phyloP scores from a whole-genome alignment of 2,113 vertebrate genomes.

The Coryphaenoides rupestris region DNA sequence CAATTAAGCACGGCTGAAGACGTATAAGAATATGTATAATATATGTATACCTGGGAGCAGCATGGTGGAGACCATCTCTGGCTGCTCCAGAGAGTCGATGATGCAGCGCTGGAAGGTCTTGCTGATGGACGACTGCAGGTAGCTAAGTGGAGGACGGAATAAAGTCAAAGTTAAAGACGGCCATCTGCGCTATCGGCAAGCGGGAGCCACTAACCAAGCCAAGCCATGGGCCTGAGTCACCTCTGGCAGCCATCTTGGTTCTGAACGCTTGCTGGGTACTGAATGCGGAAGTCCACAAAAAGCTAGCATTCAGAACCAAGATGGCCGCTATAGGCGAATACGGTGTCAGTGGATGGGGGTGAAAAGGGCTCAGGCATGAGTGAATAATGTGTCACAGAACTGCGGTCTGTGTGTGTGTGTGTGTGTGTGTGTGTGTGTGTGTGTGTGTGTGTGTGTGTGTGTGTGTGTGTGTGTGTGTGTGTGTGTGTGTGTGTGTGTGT shows the following conservation, averaged over 20 bases:
- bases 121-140: slow-evolving; percentile 80
- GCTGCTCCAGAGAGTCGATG: slow-evolving; percentile 60
- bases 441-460: too few species aligned
- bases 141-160: slow-evolving; percentile 67
- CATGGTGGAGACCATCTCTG: slow-evolving; percentile 68
- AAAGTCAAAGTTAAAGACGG: slow-evolving; percentile 7
- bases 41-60: slow-evolving; percentile 66
- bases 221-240: background rate
- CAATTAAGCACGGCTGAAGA: background rate
- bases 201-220: slow-evolving; percentile 1
- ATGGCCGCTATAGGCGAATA: too few species aligned
- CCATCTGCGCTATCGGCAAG: background rate
- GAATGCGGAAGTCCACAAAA: too few species aligned
- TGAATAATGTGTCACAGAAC: too few species aligned
- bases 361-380: too few species aligned
- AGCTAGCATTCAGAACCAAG: too few species aligned
- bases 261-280: background rate
- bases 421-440: too few species aligned
- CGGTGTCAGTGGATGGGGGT: too few species aligned
- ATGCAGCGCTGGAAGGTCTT: slow-evolving; percentile 68
- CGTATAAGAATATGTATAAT: background rate
- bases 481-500: too few species aligned
- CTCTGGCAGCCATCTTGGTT: background rate
- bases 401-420: too few species aligned
- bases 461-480: too few species aligned